Evolutionary conservation across 2,113 vertebrate genomes (phyloP).

Genomic region (Cryptomyrus ogoouensis): DNA sequence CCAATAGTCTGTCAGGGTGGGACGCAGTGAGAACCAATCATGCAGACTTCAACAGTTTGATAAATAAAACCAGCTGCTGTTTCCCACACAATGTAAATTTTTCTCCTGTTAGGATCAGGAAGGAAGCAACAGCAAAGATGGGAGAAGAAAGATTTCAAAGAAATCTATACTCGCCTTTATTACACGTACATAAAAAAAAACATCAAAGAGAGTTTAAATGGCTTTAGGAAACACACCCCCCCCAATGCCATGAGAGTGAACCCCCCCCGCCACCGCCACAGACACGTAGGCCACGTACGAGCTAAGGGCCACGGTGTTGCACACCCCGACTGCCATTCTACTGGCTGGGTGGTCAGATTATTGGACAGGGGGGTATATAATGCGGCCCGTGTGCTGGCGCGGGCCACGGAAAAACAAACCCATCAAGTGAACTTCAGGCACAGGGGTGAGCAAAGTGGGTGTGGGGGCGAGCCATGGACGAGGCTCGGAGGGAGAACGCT

Average conservation of each 20-base stretch:
- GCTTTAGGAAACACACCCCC: neutral
- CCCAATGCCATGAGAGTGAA: neutral
- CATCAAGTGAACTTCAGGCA: neutral
- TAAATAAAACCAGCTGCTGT: neutral
- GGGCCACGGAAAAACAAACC: neutral
- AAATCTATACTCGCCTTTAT: neutral
- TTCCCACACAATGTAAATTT: neutral
- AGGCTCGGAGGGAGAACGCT: neutral
- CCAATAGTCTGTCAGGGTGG: neutral
- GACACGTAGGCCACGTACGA: constrained; percentile 15
- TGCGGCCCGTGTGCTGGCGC: neutral
- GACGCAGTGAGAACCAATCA: neutral
- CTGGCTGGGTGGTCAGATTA: neutral
- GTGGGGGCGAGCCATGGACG: neutral
- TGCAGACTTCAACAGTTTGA: neutral
- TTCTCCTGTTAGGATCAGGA: neutral
- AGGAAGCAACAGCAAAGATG: neutral
- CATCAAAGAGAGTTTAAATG: neutral
- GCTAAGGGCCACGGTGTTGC: neutral
- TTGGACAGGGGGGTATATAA: neutral
- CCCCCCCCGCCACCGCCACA: neutral
- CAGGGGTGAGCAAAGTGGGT: neutral
- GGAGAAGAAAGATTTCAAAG: neutral
- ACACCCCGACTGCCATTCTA: neutral
- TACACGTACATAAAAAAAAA: neutral